phyloP scores from a whole-genome alignment of 2,113 vertebrate species.

The Epinephelus fuscoguttatus region DNA sequence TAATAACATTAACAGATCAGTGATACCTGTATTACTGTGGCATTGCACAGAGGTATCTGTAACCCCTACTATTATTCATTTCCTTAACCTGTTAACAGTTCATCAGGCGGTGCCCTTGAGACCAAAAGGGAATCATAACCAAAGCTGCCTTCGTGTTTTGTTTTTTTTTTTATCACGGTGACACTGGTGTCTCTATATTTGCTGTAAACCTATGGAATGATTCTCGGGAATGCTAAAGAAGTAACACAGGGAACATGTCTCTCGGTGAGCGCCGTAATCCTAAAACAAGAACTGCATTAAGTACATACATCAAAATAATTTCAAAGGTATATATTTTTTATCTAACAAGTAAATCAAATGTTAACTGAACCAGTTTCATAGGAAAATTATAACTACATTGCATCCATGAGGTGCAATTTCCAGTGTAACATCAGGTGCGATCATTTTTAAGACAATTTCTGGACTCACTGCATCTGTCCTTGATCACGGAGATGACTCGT shows the following conservation, averaged over 20 bases:
- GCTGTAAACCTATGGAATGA: constrained; percentile 53
- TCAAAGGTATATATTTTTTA: constrained; percentile 4
- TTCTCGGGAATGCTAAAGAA: constrained; percentile 60
- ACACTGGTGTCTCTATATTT: constrained; percentile 41
- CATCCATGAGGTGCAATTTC: constrained; percentile 38
- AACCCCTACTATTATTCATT: constrained; percentile 17
- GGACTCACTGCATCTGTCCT: constrained; percentile 14
- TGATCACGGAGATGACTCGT: constrained; percentile 21
- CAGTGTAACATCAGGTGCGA: constrained; percentile 30
- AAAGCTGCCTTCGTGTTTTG: constrained; percentile 33
- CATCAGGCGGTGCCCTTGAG: constrained; percentile 43
- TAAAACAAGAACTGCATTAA: constrained; percentile 53
- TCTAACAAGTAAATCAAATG: constrained; percentile 45
- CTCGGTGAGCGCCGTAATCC: constrained; percentile 33
- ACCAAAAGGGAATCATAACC: constrained; percentile 25
- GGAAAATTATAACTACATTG: constrained; percentile 30
- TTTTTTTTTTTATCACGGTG: constrained; percentile 37
- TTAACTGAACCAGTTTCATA: constrained; percentile 23
- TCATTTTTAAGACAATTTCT: constrained; percentile 28
- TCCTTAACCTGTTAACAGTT: constrained; percentile 32
- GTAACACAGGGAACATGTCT: constrained; percentile 49
- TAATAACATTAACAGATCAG: constrained; percentile 58
- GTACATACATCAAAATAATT: constrained; percentile 36
- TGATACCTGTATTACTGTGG: constrained; percentile 41
- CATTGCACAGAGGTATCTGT: constrained; percentile 38